Conservation (phyloP, 2,888 invertebrate genomes). For the Clusia tigrina region DNA sequence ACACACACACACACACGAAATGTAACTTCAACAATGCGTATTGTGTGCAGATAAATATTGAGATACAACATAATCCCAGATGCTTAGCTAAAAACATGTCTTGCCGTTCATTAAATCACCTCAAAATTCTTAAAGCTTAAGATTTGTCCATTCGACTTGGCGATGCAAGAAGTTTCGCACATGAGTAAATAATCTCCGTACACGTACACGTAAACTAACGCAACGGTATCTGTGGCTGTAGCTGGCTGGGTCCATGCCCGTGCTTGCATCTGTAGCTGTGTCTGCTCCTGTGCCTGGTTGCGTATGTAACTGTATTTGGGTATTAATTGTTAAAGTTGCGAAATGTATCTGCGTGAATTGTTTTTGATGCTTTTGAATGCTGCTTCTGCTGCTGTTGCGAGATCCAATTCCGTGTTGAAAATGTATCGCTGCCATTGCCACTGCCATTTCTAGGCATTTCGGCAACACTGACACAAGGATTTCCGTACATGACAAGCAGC, state of each 20-base stretch:
- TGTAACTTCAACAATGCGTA: background rate
- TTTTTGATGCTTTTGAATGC: constrained; percentile 47
- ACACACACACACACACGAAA: background rate
- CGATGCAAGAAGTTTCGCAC: constrained; percentile 12
- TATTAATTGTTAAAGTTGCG: constrained; percentile 56
- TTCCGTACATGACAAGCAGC: constrained; percentile 57
- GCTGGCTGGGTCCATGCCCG: constrained; percentile 12
- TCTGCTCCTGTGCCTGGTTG: constrained; percentile 11
- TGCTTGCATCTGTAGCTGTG: constrained; percentile 5
- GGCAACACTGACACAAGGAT: constrained; percentile 59
- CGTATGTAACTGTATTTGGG: constrained; percentile 34
- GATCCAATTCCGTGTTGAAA: constrained; percentile 58
- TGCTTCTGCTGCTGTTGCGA: constrained; percentile 45
- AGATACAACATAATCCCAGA: constrained; percentile 13
- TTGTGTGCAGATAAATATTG: constrained; percentile 9
- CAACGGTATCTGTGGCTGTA: background rate
- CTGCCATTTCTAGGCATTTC: constrained; percentile 41
- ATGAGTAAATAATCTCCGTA: constrained; percentile 21
- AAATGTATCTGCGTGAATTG: constrained; percentile 52
- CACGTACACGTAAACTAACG: constrained; percentile 9
- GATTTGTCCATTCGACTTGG: constrained; percentile 12
- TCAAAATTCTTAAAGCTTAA: constrained; percentile 13
- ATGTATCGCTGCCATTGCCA: constrained; percentile 44
- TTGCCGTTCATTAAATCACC: constrained; percentile 22
- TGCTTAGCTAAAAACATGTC: constrained; percentile 11